Evolutionary conservation across 2,113 vertebrate species (phyloP).

Genomic region (Odontophorus gujanensis): DNA sequence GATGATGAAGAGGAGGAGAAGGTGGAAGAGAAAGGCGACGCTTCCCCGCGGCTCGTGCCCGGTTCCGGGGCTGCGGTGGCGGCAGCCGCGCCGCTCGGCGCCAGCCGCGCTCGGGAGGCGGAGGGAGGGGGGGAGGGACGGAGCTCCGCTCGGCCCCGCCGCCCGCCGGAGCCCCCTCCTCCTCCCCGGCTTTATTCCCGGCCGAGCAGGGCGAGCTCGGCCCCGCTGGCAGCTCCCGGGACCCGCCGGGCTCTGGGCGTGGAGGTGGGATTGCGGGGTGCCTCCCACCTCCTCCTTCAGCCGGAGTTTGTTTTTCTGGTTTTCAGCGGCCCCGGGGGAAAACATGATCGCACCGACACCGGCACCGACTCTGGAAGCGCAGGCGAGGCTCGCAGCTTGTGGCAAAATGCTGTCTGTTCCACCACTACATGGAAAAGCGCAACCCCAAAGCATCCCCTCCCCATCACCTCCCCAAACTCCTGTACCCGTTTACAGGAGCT

Average conservation of each 20-base stretch:
- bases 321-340: background rate
- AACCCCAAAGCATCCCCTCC: rapidly evolving
- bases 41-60: background rate
- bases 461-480: background rate
- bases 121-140: background rate
- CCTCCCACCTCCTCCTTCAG: background rate
- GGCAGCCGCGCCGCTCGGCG: background rate
- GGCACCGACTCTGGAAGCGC: background rate
- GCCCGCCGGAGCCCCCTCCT: background rate
- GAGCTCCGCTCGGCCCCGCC: background rate
- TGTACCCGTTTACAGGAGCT: background rate
- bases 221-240: background rate
- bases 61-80: background rate
- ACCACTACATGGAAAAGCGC: background rate
- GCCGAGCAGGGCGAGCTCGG: background rate
- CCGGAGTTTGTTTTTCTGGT: slow-evolving; percentile 35
- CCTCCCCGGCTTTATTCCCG: background rate
- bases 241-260: background rate
- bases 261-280: background rate
- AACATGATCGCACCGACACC: background rate
- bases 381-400: background rate
- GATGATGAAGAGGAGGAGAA: background rate
- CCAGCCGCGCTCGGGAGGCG: background rate
- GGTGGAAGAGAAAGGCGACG: background rate
- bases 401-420: background rate